These are phyloP conservation scores for Amphipyra tragopoginis DNA, from an alignment of 2,888 invertebrate genomes.

Conservation along the genomic window DNA sequence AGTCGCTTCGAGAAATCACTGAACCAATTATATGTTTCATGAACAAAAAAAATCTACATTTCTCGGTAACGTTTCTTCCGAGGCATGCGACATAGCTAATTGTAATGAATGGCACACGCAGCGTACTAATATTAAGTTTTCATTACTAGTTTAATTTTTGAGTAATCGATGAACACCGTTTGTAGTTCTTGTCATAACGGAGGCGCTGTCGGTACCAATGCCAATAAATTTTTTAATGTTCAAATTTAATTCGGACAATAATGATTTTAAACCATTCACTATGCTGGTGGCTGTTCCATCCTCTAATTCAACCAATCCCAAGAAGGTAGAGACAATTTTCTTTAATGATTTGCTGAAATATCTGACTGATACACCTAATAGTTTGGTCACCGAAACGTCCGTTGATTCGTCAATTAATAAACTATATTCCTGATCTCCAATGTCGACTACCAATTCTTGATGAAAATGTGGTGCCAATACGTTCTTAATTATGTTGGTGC, in stretches of 20 bases:
- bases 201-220: slow-evolving; percentile 66
- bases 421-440: slow-evolving; percentile 23
- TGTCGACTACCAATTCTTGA: slow-evolving; percentile 12
- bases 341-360: not conserved
- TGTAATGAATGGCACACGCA: slow-evolving; percentile 61
- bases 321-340: not conserved
- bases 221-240: slow-evolving; percentile 52
- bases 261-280: not conserved
- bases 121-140: slow-evolving; percentile 50
- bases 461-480: slow-evolving; percentile 24
- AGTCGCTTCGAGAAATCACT: no score
- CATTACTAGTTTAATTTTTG: slow-evolving; percentile 50
- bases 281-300: not conserved
- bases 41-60: not conserved
- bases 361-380: not conserved
- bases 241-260: not conserved
- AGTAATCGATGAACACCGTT: slow-evolving; percentile 59
- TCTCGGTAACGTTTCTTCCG: slow-evolving; percentile 22
- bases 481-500: slow-evolving; percentile 4
- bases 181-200: slow-evolving; percentile 63
- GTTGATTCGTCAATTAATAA: slow-evolving; percentile 20
- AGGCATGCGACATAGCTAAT: slow-evolving; percentile 60
- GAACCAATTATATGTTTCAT: not conserved
- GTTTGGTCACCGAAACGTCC: not conserved
- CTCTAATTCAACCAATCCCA: not conserved